phyloP scores from a whole-genome alignment of 2,888 invertebrate genomes.

The Aleiodes alternator region DNA sequence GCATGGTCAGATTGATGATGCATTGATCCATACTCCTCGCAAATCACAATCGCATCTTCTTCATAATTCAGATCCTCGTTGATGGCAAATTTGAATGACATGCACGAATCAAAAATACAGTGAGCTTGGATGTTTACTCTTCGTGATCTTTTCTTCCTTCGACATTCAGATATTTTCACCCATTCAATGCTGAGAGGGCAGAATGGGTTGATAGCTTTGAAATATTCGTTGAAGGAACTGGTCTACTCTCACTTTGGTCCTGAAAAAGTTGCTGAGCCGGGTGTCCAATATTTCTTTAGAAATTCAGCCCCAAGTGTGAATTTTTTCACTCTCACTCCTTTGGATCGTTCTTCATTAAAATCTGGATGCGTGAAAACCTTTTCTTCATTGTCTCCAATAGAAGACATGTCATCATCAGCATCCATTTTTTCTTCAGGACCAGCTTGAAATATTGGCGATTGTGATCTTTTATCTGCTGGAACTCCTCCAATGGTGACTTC shows the following conservation, averaged over 20 bases:
- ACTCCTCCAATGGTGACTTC: no score
- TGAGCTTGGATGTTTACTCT: neutral
- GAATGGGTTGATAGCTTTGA: neutral
- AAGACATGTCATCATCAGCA: no score
- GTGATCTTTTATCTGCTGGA: no score
- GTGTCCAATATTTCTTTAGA: neutral
- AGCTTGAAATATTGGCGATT: no score
- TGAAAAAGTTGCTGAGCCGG: neutral
- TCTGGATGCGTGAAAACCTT: neutral
- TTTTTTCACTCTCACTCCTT: neutral
- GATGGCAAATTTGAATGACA: constrained; percentile 11
- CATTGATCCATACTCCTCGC: neutral
- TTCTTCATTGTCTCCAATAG: neutral
- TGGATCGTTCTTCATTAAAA: neutral
- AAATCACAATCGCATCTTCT: neutral
- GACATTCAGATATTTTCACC: neutral
- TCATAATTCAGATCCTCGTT: neutral
- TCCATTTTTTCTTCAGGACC: no score
- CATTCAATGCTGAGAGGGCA: neutral
- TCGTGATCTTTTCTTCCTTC: neutral
- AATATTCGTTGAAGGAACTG: neutral
- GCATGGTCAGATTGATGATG: neutral
- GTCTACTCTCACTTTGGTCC: neutral
- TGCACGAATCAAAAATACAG: neutral
- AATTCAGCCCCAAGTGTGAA: neutral